Base-by-base conservation (phyloP, 2,888 invertebrate genomes). In the Caenorhabditis doughertyi region DNA sequence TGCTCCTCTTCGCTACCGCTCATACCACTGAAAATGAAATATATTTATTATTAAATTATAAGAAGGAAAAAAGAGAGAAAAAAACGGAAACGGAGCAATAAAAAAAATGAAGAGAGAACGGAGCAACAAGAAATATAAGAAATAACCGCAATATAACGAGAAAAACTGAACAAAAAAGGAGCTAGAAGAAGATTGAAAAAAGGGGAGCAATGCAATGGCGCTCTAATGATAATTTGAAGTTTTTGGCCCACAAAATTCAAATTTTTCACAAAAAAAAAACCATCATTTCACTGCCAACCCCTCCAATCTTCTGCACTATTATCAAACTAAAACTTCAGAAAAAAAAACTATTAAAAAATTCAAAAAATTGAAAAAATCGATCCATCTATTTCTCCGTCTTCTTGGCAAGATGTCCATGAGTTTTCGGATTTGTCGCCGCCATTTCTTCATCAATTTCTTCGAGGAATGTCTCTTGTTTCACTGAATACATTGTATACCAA, bases 381-480 rank as follows among this genome's bases (percentile, higher is more conserved):
- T 39, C 18, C 8, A 21, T n/a, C 8, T 25, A 8, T 35, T 7
- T n/a, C n/a, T 13, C 27, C 56, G 62, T 55, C 27, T 79, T 79
- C 56, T 65, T 80, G 16, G 71, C 60, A 23, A 88, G 55, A 81
- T 88, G 88, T n/a, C 85, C 88, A 62, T 88, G 88, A 27, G 87
- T 87, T 25, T 81, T 79, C n/a, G 88, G 87, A 44, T 79, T 80
- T 62, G 89, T 87, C 7, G 65, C 74, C 5, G 91, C 91, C 82
- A 91, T 86, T 82, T 91, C 91, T 91, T 95, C 95, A 85, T 97
- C 95, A 91, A 97, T 96, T 92, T 97, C 96, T 93, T 97, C 97
- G 79, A 97, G 94, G 93, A 97, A 97, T 62, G 94, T 95, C 93
- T 97, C 97, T 92, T 97, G 97, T 92, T 95, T 95, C 64, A 97